Evolutionary conservation across 2,113 vertebrate species (phyloP), one percentile per base, ranked within the genome.

Genomic region (Pygoscelis adeliae): DNA sequence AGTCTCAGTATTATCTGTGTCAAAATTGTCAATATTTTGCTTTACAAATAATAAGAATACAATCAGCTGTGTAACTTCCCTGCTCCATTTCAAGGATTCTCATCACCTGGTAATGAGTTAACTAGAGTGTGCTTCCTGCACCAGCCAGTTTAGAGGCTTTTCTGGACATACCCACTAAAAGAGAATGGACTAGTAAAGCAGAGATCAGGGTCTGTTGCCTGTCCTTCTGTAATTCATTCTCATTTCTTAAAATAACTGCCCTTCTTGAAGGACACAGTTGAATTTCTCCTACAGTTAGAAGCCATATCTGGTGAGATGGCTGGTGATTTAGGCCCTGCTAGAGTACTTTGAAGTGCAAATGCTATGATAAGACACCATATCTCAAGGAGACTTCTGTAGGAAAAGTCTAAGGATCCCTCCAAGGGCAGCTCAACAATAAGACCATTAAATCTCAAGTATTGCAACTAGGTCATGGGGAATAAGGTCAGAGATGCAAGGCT

Each of bases 351-450:
- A 87, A 92, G 78, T 77, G 46, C 55, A 97, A 93, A 91, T 42
- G 34, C 17, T 88, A 40, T 85, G 87, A 66, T 70, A 69, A 80
- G 58, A 32, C 44, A 72, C 17, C 25, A 11, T 42, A 62, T 53
- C 76, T 92, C 74, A 90, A 95, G 87, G 81, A 94, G 63, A 93
- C 34, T 90, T 93, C 42, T 5, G 1, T 15, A 73, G 74, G 20
- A 94, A 86, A 88, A 70, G 11, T 29, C 15, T 59, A 61, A 91
- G 74, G 23, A 94, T 87, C 30, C 61, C 66, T 94, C 82, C 66
- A 94, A 96, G 95, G 96, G 53, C 95, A 95, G 40, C 87, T 97
- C 84, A 95, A 92, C 82, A 89, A 59, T 92, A 92, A 94, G 71
- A 62, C 58, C 50, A 86, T 93, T 92, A 92, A 97, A 93, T 93